Base-by-base conservation (phyloP, 2,113 vertebrate species). In the Gallinago paraguaiae region DNA sequence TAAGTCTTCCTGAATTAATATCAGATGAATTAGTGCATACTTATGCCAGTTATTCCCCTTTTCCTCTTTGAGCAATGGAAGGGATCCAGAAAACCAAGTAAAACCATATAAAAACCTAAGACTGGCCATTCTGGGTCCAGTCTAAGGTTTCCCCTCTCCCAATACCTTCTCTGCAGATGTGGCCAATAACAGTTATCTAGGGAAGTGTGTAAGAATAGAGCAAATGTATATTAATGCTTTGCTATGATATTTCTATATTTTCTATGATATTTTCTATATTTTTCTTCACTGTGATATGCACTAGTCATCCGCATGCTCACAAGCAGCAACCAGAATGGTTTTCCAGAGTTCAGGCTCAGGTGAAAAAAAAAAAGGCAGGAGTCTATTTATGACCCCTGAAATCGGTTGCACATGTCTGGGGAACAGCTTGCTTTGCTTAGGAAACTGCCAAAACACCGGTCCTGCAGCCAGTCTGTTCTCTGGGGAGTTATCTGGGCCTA, bases 101-200 rank as follows among this genome's bases (percentile, higher is more conserved):
- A 39, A 39, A 39, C 50, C 23, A 60, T 39, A 10, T 15, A 81
- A 70, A 84, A 76, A 28, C 6, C 20, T 31, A 61, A 46, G 33
- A 24, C 12, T 87, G 53, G 11, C 16, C 45, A 30, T 67, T 86
- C 27, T 53, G 51, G 30, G 56, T 43, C 43, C 25, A 41, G 17
- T 35, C 63, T 59, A 48, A 23, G 13, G 5, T 35, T 81, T 69
- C 27, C 4, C 13, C 51, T 65, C 10, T 81, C 31, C 27, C 18
- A 22, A 1, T 48, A 43, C 54, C 41, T 13, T 37, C 14, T 37
- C 46, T 56, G 18, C 51, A 77, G 6, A 10, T 0, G 0, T 14
- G 46, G 18, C 51, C 53, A 43, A 22, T 3, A 60, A 5, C 39
- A 54, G 7, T 51, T 51, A 28, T 17, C 13, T 35, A 53, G 43